Base-by-base conservation (phyloP, 2,113 vertebrate species). In the Mesitornis unicolor region DNA sequence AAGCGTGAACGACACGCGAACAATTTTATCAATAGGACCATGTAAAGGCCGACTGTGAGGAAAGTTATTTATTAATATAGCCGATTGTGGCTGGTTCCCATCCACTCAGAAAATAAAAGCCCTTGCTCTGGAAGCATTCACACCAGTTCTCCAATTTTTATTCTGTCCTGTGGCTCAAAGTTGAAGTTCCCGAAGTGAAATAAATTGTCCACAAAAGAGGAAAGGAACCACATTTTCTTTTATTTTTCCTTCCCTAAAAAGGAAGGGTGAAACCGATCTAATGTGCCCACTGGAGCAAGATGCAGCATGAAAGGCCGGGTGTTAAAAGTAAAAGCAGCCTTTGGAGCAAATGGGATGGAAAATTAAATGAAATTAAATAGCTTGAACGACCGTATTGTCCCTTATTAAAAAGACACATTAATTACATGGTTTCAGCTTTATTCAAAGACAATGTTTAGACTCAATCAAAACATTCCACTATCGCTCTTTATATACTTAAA, bases 301-400 rank as follows among this genome's bases (percentile, higher is more conserved):
- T 97, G 95, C 98, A 97, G 97, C 96, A 97, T 99, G 98, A 99
- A 99, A 98, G 98, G 94, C 98, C 98, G 98, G 90, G 98, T 98
- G 98, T 98, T 98, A 98, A 98, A 98, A 98, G 98, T 98, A 98
- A 99, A 98, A 98, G 98, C 98, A 98, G 98, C 98, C 98, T 99
- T 98, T 98, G 98, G 94, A 98, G 98, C 98, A 99, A 99, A 99
- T 99, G 99, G 99, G 99, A 99, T 99, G 99, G 99, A 99, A 99
- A 99, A 99, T 99, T 99, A 99, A 99, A 99, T 99, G 98, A 99
- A 99, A 99, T 99, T 98, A 99, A 99, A 99, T 99, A 98, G 99
- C 98, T 98, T 99, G 98, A 99, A 99, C 98, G 98, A 97, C 97
- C 96, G 97, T 98, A 99, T 99, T 99, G 99, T 99, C 97, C 98